Percentiles rank a stretch among this genome's conserved stretches.
Conservation (phyloP, 2,113 vertebrate genomes). For the Guaruba guarouba region DNA sequence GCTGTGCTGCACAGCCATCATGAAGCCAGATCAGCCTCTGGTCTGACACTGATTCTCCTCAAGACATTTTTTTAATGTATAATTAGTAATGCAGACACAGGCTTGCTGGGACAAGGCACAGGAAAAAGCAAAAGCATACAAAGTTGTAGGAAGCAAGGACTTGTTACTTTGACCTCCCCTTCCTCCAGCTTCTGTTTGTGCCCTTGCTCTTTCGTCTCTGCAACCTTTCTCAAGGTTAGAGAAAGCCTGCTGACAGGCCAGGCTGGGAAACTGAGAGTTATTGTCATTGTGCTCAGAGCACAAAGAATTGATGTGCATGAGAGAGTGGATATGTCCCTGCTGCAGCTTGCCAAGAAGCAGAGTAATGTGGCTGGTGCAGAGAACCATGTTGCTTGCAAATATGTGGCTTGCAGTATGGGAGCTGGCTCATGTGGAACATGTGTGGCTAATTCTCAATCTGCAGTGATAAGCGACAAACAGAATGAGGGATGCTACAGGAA, state of each 20-base stretch:
- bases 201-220: neutral
- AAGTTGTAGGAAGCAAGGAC: neutral
- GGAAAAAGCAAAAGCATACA: neutral
- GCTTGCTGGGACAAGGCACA: neutral
- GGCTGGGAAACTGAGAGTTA: neutral
- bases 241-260: neutral
- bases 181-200: neutral
- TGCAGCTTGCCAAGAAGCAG: neutral
- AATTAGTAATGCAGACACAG: neutral
- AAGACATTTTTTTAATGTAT: neutral
- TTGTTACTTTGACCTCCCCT: neutral
- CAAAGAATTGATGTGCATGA: neutral
- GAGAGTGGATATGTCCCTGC: neutral
- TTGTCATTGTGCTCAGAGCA: neutral
- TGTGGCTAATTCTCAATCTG: neutral
- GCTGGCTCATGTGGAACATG: accelerated
- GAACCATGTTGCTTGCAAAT: accelerated
- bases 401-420: neutral
- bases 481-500: neutral
- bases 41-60: neutral
- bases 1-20: neutral
- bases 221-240: neutral
- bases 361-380: neutral
- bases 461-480: neutral
- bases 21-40: neutral